Percentiles rank a stretch among this genome's conserved stretches.
Conservation (phyloP, 2,797 vertebrate species). For the Syngnathus rostellatus region DNA sequence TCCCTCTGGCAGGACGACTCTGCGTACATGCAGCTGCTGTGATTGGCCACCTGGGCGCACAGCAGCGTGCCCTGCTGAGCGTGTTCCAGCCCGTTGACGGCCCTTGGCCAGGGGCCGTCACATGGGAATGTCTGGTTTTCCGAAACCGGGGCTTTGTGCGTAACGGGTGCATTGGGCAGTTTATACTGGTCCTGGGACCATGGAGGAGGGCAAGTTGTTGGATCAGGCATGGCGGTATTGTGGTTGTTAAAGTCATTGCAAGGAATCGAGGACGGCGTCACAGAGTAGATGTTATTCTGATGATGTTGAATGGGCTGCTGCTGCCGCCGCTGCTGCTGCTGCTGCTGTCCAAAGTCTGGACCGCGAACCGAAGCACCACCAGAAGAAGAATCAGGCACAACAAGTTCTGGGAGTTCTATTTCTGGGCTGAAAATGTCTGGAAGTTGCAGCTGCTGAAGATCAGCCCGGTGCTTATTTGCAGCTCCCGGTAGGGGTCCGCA, state of each 20-base stretch:
- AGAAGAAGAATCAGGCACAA: constrained; percentile 14
- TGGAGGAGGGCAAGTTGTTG: constrained; percentile 19
- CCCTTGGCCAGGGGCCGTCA: constrained; percentile 19
- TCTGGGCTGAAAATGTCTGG: constrained; percentile 47
- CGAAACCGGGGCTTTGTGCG: constrained; percentile 32
- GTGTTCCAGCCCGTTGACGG: constrained; percentile 30
- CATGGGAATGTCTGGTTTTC: constrained; percentile 28
- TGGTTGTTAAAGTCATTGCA: constrained; percentile 30
- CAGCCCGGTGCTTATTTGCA: constrained; percentile 9
- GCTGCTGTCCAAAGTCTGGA: constrained; percentile 31
- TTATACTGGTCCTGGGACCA: constrained; percentile 45
- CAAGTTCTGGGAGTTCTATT: constrained; percentile 41
- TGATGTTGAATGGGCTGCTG: constrained; percentile 15
- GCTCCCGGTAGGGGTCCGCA: constrained; percentile 9
- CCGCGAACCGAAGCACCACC: constrained; percentile 7
- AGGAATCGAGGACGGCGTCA: constrained; percentile 34
- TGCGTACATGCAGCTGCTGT: constrained; percentile 63
- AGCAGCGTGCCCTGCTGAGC: constrained; percentile 30
- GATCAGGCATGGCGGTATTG: constrained; percentile 21
- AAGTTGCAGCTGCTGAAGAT: constrained; percentile 50
- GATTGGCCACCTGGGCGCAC: constrained; percentile 19
- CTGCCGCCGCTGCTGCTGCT: constrained; percentile 15
- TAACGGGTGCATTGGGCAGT: constrained; percentile 13
- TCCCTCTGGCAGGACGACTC: constrained; percentile 24
- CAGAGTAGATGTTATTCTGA: constrained; percentile 19